Evolutionary conservation across 2,797 vertebrate species (phyloP), one percentile per base, ranked within the genome.

Genomic region (Gila robusta): DNA sequence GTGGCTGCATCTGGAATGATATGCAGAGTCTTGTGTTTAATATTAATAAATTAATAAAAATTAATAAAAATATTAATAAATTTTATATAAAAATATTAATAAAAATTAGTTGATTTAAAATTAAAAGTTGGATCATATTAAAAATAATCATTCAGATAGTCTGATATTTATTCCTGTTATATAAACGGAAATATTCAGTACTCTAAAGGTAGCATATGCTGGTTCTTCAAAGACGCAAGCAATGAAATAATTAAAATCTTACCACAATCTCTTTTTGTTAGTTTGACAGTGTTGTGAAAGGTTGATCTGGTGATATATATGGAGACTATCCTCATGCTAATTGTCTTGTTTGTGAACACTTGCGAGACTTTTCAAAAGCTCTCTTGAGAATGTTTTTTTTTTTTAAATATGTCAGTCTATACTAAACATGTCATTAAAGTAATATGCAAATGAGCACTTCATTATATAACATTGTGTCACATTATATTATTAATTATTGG

Each of bases 1-100:
- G 82, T 9, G 47, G n/a, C 8, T 56, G 67, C 80, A 85, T 82
- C 87, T 88, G 56, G 69, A 82, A 82, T 83, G 12, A 74, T 11
- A 23, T 32, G 6, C 3, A 47, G 11, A 47, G 14, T 5, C 0
- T 16, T 49, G 5, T 49, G 47, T n/a, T n/a, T n/a, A n/a, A n/a
- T n/a, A n/a, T n/a, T n/a, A n/a, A n/a, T n/a, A n/a, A n/a, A 49
- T 1, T 49, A 16, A 49, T 49, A 21, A 0, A 54, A 62, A 62
- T 12, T 1, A 14, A n/a, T n/a, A n/a, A n/a, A n/a, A n/a, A n/a
- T n/a, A n/a, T n/a, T n/a, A n/a, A n/a, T n/a, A n/a, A n/a, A n/a
- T n/a, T n/a, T n/a, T n/a, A n/a, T n/a, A n/a, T n/a, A n/a, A n/a
- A n/a, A n/a, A n/a, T n/a, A 49, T 1, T 49, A 16, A 49, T 49